Evolutionary conservation across 1,140 invertebrate genomes (phyloP), one percentile per base, ranked within the genome.

Genomic region (Psilanteris sp.): DNA sequence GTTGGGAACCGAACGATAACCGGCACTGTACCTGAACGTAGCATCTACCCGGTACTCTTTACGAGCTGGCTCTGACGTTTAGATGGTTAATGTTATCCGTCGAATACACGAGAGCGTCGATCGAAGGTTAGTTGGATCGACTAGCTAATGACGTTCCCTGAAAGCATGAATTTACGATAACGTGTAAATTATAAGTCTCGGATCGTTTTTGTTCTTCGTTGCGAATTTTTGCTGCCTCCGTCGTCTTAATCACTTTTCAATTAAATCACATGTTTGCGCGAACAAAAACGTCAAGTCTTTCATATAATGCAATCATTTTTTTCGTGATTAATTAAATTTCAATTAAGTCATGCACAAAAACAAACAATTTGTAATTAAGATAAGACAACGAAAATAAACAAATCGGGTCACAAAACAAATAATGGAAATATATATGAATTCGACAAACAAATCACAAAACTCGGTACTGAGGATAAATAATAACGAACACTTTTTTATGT

Each of bases 1-100:
- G 81, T 81, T 78, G 77, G 79, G 85, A 79, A 57, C 76, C 80
- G 77, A 75, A 82, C 76, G 85, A 86, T 85, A 86, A 86, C 83
- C 81, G 71, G 43, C 36, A 34, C 43, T 54, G 67, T 72, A 74
- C 70, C 72, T 76, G 72, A 76, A 52, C 55, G 57, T 39, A 73
- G 62, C 68, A 64, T 77, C 74, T 59, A 71, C 52, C 61, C 72
- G 34, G 57, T 27, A 76, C 66, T 76, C 73, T 76, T 76, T 76
- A 76, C 66, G 73, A 76, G 73, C 73, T 76, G 73, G 2, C 44
- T 76, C 57, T 76, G 73, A 76, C 73, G 73, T 76, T 76, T 70
- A 70, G 66, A 75, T 75, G 62, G 72, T 68, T 75, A 75, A 75
- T 68, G 72, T 61, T 75, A 75, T 75, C 62, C 72, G 72, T 75